Evolutionary conservation across 2,113 vertebrate species (phyloP), one percentile per base, ranked within the genome.

Genomic region (Corvus cornix): DNA sequence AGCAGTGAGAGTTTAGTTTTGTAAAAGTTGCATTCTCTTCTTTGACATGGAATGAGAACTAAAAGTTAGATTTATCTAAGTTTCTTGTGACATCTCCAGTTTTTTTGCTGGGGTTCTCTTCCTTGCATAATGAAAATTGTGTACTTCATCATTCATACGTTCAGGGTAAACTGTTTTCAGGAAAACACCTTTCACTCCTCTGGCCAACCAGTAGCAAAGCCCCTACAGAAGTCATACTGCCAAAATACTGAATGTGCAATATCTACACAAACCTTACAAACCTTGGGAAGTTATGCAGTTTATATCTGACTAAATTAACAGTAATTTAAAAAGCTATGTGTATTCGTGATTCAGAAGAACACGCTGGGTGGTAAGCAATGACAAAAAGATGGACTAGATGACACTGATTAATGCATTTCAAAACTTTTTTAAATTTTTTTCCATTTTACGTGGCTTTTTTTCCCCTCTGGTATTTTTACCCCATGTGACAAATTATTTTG

Each of bases 281-380:
- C 4, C 8, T 63, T 72, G 13, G 27, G 16, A 64, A 66, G 19
- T 72, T 37, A 55, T 20, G 7, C 4, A 70, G 24, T 87, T 79
- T 78, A 44, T 39, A 58, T 35, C 8, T 31, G 11, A 68, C 15
- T 66, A 56, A 75, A 81, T 72, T 28, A 64, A 21, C 4, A 76
- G 14, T n/a, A 73, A 68, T 59, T 82, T 16, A 31, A 83, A 84
- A 84, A 59, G 0, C 11, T 85, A 5, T 39, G 3, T 62, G 6
- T 33, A 27, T 84, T 46, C 82, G n/a, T 52, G 9, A 69, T 64
- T 83, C 35, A 83, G 41, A 87, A 87, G 31, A 79, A 52, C 21
- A 41, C 0, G 0, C 6, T 20, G 10, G 7, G 35, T 83, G 5
- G 4, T 44, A 85, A 78, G 1, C 15, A 86, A 21, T 22, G 21